Percentiles rank a stretch among this genome's conserved stretches.
Evolutionary conservation across 2,888 invertebrate genomes (phyloP).

Genomic region (Apodemia zela): DNA sequence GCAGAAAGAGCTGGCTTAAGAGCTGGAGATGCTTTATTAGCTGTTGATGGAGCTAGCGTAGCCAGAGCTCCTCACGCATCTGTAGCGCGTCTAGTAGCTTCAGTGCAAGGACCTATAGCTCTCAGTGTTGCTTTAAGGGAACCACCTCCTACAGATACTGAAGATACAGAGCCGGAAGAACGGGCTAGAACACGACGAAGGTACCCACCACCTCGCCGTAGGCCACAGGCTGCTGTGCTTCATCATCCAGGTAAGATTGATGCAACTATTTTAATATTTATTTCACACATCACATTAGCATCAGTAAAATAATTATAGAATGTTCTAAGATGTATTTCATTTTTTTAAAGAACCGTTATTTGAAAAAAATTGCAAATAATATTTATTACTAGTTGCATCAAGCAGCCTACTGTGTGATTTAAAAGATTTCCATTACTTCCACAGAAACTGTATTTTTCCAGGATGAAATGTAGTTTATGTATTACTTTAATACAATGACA

Average conservation of each 20-base stretch:
- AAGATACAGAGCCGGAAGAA: conserved; percentile 72
- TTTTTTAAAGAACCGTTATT: background rate
- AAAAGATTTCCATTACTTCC: too few species aligned
- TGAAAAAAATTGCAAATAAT: too few species aligned
- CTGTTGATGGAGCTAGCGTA: conserved; percentile 95
- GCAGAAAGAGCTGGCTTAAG: conserved; percentile 94
- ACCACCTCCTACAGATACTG: conserved; percentile 67
- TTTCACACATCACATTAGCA: too few species aligned
- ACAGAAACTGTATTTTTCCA: too few species aligned
- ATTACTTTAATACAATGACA: too few species aligned
- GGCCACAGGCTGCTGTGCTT: conserved; percentile 54
- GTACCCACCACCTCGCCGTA: conserved; percentile 65
- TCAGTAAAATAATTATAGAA: too few species aligned
- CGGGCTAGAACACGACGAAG: conserved; percentile 59
- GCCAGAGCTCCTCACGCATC: conserved; percentile 96
- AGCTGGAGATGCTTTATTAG: conserved; percentile 94
- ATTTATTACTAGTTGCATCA: too few species aligned
- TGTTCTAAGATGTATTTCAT: background rate
- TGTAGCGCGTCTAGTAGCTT: conserved; percentile 94
- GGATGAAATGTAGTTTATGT: too few species aligned
- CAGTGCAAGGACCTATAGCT: conserved; percentile 89
- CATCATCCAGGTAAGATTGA: conserved; percentile 57
- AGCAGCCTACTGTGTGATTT: too few species aligned
- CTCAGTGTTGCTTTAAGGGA: conserved; percentile 88
- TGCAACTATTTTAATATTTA: too few species aligned